phyloP scores from a whole-genome alignment of 2,797 vertebrate genomes.

The Mormyrops attenuatus region DNA sequence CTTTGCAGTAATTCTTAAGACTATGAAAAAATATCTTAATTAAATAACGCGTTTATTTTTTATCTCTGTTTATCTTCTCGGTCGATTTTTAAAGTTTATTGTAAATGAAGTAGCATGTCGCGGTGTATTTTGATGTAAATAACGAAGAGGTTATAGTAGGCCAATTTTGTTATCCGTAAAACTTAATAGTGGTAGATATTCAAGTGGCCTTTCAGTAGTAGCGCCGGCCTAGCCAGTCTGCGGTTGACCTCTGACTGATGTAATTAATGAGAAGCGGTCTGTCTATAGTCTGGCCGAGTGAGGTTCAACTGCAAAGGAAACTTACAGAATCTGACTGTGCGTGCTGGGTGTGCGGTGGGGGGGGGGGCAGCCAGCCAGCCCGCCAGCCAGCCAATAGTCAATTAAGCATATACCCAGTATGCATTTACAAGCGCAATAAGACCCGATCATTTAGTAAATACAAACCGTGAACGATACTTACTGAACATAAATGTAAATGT shows the following conservation, averaged over 20 bases:
- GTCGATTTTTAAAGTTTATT: not conserved
- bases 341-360: not conserved
- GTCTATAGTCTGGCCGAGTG: conserved; percentile 7
- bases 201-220: not conserved
- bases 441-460: not conserved
- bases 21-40: not conserved
- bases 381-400: not conserved
- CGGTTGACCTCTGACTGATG: conserved; percentile 12
- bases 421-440: not conserved
- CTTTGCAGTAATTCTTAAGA: not conserved
- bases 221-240: not conserved
- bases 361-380: not conserved
- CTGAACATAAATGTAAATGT: not conserved
- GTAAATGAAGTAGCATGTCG: not conserved
- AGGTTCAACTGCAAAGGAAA: not conserved
- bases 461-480: not conserved
- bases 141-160: not conserved
- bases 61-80: not conserved
- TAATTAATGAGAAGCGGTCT: conserved; percentile 6
- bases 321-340: not conserved
- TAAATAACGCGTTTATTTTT: not conserved
- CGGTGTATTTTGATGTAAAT: not conserved
- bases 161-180: not conserved
- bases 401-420: not conserved
- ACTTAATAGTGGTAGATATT: not conserved